Conservation (phyloP, 2,888 invertebrate species). For the Boloria euphrosyne region DNA sequence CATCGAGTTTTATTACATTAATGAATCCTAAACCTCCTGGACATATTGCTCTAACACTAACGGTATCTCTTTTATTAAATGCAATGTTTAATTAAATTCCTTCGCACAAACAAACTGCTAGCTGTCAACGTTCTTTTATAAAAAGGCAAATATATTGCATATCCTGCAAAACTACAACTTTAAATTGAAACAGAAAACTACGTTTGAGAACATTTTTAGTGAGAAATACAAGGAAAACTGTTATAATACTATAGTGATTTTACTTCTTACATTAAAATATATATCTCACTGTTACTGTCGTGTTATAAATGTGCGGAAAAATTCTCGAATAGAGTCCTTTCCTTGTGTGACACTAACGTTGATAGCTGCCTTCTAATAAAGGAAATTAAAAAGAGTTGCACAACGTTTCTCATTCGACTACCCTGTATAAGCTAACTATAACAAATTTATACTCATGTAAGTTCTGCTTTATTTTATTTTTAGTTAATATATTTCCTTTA, state of each 20-base stretch:
- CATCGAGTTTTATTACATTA: conserved; percentile 33
- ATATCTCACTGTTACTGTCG: conserved; percentile 15
- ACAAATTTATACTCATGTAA: background rate
- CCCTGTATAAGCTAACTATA: conserved; percentile 1
- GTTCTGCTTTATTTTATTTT: conserved; percentile 1
- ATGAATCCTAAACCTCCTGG: conserved; percentile 12
- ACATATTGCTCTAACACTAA: background rate
- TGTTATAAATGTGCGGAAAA: conserved; percentile 19
- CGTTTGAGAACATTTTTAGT: conserved; percentile 1
- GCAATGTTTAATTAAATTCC: conserved; percentile 62
- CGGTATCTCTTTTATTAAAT: conserved; percentile 34
- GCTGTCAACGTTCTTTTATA: conserved; percentile 14
- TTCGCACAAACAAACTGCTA: conserved; percentile 36
- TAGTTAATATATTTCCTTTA: background rate
- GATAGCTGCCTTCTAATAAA: conserved; percentile 27
- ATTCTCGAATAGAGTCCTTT: conserved; percentile 24
- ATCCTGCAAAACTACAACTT: conserved; percentile 10
- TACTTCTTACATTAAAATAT: conserved; percentile 18
- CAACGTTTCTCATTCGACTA: background rate
- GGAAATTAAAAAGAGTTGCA: conserved; percentile 26
- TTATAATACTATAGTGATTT: background rate
- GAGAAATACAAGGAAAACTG: conserved; percentile 3
- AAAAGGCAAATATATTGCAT: conserved; percentile 15
- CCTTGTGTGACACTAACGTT: conserved; percentile 28
- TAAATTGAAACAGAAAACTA: conserved; percentile 9